Evolutionary conservation across 2,888 invertebrate species (phyloP), one percentile per base, ranked within the genome.

Genomic region (Coenonympha glycerion): DNA sequence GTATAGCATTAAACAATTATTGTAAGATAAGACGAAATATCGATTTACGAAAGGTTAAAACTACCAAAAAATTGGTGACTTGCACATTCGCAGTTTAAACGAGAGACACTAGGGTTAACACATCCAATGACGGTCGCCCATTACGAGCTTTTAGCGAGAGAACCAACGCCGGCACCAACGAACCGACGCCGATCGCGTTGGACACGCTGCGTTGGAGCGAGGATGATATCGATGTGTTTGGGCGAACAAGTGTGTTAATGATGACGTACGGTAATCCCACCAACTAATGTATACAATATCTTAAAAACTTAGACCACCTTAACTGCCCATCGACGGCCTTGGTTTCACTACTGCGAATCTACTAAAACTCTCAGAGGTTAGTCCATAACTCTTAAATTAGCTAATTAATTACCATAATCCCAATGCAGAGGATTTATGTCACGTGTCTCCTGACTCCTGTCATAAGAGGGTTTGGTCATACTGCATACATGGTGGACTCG

Each of bases 161-260:
- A 76, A 79, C 71, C 79, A 85, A 87, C 85, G 84, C 86, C 85
- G 73, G 86, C 79, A 63, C 71, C 79, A 85, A 87, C 85, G 84
- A 87, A 86, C 73, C 86, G 79, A 63, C 71, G 64, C 79, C 69
- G 71, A 74, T 77, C 74, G 80, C 70, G 79, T 87, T 78, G 53
- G 86, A 68, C 64, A 81, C 79, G 84, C 77, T 79, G 81, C 57
- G 57, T 55, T 36, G 42, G 47, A 36, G 26, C 37, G 34, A 52
- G 45, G 39, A 39, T 41, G 34, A 52, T 55, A 57, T 55, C 49
- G 55, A 58, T 48, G 47, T 49, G 24, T 49, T 52, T 46, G 36
- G 15, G 13, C 15, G 46, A 37, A 45, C 34, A 26, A 33, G 37
- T 46, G 36, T 24, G 28, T 36, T 22, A 39, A 13, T 39, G 15